Percentiles rank a stretch among this genome's conserved stretches.
Evolutionary conservation across 2,113 vertebrate genomes (phyloP).

Genomic region (Cynocephalus volans): DNA sequence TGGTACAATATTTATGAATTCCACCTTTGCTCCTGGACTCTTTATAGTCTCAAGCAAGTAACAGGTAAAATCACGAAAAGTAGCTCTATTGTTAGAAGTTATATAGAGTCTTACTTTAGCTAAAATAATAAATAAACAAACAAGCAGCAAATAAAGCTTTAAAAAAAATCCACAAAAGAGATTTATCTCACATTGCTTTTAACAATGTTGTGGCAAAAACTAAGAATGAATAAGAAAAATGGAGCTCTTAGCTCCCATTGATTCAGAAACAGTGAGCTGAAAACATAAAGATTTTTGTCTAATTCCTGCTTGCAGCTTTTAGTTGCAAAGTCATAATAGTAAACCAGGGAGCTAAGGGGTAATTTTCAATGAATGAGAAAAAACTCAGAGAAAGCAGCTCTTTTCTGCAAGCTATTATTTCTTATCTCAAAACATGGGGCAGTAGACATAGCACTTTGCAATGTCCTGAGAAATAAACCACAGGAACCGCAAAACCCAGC

Average conservation of each 20-base stretch:
- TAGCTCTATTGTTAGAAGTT: slow-evolving; percentile 29
- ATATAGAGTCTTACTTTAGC: slow-evolving; percentile 33
- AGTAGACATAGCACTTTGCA: background rate
- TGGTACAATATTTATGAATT: slow-evolving; percentile 68
- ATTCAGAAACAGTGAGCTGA: background rate
- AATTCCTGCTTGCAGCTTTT: background rate
- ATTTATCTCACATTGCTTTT: slow-evolving; percentile 12
- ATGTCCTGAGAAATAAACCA: background rate
- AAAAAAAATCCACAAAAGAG: background rate
- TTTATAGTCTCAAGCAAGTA: slow-evolving; percentile 67
- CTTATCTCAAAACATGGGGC: background rate
- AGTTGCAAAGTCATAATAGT: slow-evolving; percentile 37
- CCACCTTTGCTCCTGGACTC: slow-evolving; percentile 42
- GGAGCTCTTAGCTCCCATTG: background rate
- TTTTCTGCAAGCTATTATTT: background rate
- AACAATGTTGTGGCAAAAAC: background rate
- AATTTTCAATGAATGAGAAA: background rate
- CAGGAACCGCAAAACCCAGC: background rate
- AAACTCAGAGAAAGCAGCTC: background rate
- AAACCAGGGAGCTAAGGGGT: background rate
- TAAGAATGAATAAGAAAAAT: slow-evolving; percentile 36
- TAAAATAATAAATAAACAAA: slow-evolving; percentile 39
- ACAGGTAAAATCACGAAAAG: slow-evolving; percentile 52
- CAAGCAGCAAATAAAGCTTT: slow-evolving; percentile 12
- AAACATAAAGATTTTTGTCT: slow-evolving; percentile 19